A percentile compares a stretch with the other conserved stretches of the same genome.
These are phyloP conservation scores for Gracilinanus agilis DNA, from an alignment of 2,113 vertebrate genomes.

Conservation along the genomic window DNA sequence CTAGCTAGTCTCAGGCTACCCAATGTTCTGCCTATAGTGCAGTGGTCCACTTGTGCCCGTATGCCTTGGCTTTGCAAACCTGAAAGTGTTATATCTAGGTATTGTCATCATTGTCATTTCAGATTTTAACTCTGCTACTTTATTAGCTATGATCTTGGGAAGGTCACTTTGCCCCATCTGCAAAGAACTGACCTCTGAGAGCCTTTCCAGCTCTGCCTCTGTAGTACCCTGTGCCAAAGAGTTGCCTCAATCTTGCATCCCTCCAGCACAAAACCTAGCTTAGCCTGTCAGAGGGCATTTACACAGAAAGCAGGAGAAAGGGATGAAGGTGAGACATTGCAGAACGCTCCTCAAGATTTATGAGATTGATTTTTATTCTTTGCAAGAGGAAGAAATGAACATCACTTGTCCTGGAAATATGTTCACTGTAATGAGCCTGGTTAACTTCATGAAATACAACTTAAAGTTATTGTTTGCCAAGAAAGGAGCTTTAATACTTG, in stretches of 20 bases:
- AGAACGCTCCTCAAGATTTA: constrained; percentile 74
- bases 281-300: constrained; percentile 67
- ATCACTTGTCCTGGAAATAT: constrained; percentile 69
- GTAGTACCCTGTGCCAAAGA: background rate
- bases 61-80: background rate
- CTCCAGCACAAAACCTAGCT: constrained; percentile 52
- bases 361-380: constrained; percentile 75
- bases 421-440: constrained; percentile 70
- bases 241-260: constrained; percentile 12
- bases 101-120: background rate
- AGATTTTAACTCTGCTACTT: background rate
- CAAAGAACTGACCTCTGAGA: background rate
- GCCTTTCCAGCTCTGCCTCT: background rate
- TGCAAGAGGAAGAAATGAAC: constrained; percentile 74
- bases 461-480: constrained; percentile 47
- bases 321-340: constrained; percentile 56
- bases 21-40: background rate
- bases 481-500: background rate
- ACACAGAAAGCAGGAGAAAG: constrained; percentile 20
- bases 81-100: background rate
- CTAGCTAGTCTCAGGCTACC: background rate
- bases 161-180: background rate
- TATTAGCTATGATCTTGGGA: background rate
- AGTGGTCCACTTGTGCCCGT: background rate
- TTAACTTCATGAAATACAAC: constrained; percentile 75